Conservation (phyloP, 2,888 invertebrate species). For the Drosophila algonquin region DNA sequence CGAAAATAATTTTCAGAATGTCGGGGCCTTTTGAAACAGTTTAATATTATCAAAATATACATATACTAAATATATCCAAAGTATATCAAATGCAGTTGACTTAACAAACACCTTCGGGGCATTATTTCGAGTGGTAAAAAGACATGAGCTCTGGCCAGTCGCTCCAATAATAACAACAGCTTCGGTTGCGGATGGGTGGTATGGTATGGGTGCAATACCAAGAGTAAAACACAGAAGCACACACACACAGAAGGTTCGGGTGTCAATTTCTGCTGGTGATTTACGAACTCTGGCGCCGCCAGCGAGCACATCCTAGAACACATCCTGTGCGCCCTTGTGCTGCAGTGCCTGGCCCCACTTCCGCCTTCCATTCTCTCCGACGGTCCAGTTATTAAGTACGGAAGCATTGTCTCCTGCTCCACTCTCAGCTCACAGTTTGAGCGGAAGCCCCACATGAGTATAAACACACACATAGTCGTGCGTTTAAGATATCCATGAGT, state of each 20-base stretch:
- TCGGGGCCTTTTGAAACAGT: not conserved
- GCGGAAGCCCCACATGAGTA: constrained; percentile 34
- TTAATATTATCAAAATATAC: not conserved
- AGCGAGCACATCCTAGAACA: constrained; percentile 58
- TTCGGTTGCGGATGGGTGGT: not conserved
- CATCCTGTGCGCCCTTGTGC: constrained; percentile 28
- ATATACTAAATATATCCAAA: not conserved
- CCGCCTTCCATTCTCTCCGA: not conserved
- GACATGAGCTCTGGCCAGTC: constrained; percentile 28
- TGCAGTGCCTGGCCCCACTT: not conserved
- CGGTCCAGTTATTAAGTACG: constrained; percentile 58
- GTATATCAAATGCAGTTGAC: constrained; percentile 15
- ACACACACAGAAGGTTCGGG: constrained; percentile 45
- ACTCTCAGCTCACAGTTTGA: not conserved
- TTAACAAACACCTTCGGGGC: constrained; percentile 58
- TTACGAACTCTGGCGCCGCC: constrained; percentile 54
- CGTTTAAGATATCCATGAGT: constrained; percentile 14
- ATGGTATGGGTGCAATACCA: not conserved
- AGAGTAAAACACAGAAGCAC: constrained; percentile 28
- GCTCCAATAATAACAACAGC: constrained; percentile 22
- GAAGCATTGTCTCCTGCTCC: constrained; percentile 52
- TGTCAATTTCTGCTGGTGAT: constrained; percentile 66
- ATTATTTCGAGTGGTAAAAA: constrained; percentile 55
- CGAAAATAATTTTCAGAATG: not conserved
- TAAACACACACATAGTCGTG: constrained; percentile 6